Conservation (phyloP, 2,888 invertebrate species). For the Tribolium freemani region DNA sequence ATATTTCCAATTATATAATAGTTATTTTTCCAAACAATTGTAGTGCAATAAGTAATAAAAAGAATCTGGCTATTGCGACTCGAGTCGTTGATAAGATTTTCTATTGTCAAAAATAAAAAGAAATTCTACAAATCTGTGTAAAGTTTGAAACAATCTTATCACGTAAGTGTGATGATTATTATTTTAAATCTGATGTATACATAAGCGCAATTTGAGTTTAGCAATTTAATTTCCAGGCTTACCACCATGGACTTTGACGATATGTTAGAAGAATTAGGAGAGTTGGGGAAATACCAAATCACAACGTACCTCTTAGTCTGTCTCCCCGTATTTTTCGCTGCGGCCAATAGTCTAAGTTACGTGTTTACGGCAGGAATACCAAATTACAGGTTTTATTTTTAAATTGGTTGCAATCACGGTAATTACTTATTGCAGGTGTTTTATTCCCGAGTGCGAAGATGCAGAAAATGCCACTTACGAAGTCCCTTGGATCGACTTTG, state of each 20-base stretch:
- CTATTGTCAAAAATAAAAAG: background rate
- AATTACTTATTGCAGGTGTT: conserved; percentile 65
- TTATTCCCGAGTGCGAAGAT: conserved; percentile 72
- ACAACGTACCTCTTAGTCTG: conserved; percentile 72
- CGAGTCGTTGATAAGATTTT: background rate
- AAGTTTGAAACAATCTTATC: background rate
- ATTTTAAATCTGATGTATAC: too few species aligned
- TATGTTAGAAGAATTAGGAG: conserved; percentile 73
- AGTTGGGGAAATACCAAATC: conserved; percentile 73
- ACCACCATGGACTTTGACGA: conserved; percentile 74
- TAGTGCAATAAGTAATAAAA: too few species aligned
- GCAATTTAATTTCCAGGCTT: background rate
- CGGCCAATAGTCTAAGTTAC: conserved; percentile 74
- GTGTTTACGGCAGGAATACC: conserved; percentile 75
- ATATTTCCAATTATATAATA: background rate
- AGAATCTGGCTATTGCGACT: background rate
- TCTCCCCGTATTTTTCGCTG: conserved; percentile 73
- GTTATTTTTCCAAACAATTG: background rate
- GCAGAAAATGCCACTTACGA: conserved; percentile 60
- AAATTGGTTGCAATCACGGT: background rate
- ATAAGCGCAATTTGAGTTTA: too few species aligned
- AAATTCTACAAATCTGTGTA: background rate
- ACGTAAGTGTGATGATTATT: background rate
- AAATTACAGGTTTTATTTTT: conserved; percentile 69
- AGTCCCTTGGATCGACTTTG: conserved; percentile 68